These are phyloP conservation scores for Bombus pyrosoma DNA, from an alignment of 1,140 invertebrate genomes.

Conservation along the genomic window DNA sequence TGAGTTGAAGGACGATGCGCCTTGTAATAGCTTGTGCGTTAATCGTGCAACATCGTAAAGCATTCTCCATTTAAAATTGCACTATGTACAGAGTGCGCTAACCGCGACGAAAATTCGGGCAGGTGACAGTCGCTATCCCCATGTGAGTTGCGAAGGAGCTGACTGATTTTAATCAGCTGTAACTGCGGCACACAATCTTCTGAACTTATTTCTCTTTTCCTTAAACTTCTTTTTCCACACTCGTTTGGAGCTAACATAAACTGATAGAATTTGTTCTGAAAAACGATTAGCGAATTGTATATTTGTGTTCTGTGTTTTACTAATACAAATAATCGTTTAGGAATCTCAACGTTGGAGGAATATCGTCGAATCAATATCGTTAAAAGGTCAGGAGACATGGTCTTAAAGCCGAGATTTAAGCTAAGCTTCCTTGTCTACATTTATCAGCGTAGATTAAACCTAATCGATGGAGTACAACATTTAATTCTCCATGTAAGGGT, in stretches of 20 bases:
- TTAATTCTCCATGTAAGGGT: neutral
- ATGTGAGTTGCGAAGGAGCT: neutral
- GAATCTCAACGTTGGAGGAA: neutral
- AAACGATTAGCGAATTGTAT: no score
- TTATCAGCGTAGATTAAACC: constrained; percentile 30
- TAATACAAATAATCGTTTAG: neutral
- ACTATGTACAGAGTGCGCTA: neutral
- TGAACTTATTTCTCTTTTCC: neutral
- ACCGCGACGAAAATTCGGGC: constrained; percentile 20
- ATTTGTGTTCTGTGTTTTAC: neutral
- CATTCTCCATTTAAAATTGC: constrained; percentile 42
- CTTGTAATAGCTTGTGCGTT: constrained; percentile 41
- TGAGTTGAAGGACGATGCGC: neutral
- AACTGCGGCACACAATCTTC: neutral
- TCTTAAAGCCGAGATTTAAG: neutral
- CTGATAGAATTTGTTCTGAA: neutral
- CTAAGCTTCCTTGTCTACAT: neutral
- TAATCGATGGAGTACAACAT: constrained; percentile 22
- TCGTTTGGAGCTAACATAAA: neutral
- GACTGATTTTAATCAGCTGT: neutral
- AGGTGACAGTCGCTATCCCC: neutral
- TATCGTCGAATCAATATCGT: constrained; percentile 21
- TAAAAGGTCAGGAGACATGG: constrained; percentile 11
- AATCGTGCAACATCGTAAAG: constrained; percentile 45
- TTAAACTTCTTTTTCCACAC: no score